Evolutionary conservation across 1,140 invertebrate species (phyloP), one percentile per base, ranked within the genome.

Genomic region (Agrilus planipennis): DNA sequence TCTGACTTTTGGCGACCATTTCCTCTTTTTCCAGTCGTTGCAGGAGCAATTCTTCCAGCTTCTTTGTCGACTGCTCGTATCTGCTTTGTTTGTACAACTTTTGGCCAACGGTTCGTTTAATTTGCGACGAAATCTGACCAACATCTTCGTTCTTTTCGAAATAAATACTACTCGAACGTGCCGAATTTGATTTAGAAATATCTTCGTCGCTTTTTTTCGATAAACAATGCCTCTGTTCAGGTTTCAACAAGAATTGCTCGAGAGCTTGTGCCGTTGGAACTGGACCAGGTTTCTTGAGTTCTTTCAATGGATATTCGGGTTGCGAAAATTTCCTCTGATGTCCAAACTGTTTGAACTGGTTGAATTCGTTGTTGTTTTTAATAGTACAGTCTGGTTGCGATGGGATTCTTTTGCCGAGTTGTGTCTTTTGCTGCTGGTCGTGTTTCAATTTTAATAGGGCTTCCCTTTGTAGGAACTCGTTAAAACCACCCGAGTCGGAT

Each of bases 401-500:
- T n/a, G 3, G 50, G 36, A 49, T 61, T 54, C 30, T 54, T 41
- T 39, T 57, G 51, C n/a, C n/a, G n/a, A n/a, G n/a, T 35, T 61
- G 58, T 1, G 46, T 44, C 15, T 39, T 34, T 3, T 16, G 29
- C 22, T 11, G 22, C 23, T 19, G n/a, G n/a, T 23, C 30, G 38
- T 25, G 17, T 44, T 32, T 41, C 34, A 36, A 35, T 44, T 47
- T 47, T 39, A 39, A n/a, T n/a, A 39, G 21, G n/a, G 25, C 23
- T 28, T 57, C 53, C 23, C 55, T 27, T 25, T 60, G 58, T 10
- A 61, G 38, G 31, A 62, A 62, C 23, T 62, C 60, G 41, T 62
- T 62, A 36, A 62, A 62, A 12, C 60, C 60, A 14, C 60, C 60
- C 4, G 60, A 62, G 44, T 62, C 60, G 0, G 60, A 62, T 0